A percentile compares a stretch with the other conserved stretches of the same genome.
Evolutionary conservation across 2,888 invertebrate species (phyloP).

Genomic region (Leptogaster cylindrica): DNA sequence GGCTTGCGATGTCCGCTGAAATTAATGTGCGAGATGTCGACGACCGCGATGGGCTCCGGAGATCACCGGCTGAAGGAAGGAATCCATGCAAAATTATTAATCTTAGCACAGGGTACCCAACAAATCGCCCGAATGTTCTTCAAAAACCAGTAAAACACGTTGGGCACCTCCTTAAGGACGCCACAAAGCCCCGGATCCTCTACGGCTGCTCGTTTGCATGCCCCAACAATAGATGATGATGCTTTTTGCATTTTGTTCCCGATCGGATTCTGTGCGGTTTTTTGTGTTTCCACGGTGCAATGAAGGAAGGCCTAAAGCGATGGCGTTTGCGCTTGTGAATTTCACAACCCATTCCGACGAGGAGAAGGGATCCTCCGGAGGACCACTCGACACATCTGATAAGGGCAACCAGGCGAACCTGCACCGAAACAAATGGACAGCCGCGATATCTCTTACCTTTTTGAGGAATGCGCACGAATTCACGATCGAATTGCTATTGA

Average conservation of each 20-base stretch:
- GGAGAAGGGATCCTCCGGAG: background rate
- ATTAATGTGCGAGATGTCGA: conserved; percentile 22
- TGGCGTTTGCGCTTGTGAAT: conserved; percentile 6
- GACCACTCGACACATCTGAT: conserved; percentile 27
- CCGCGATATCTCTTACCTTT: conserved; percentile 32
- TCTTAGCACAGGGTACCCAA: conserved; percentile 16
- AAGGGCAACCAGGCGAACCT: conserved; percentile 1
- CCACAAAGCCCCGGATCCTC: conserved; percentile 26
- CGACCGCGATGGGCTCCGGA: conserved; percentile 18
- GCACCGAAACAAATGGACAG: conserved; percentile 20
- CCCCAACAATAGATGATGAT: no score
- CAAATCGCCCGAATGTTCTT: conserved; percentile 17
- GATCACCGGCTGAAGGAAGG: conserved; percentile 22
- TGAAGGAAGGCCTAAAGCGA: no score
- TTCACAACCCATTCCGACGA: background rate
- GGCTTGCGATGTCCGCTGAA: conserved; percentile 5
- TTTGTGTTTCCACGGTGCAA: no score
- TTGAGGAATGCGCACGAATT: conserved; percentile 35
- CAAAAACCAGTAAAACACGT: conserved; percentile 35
- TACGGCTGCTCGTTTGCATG: conserved; percentile 23
- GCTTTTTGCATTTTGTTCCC: conserved; percentile 27
- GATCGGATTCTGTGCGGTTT: conserved; percentile 2
- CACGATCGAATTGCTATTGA: conserved; percentile 33
- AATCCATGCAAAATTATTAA: conserved; percentile 31
- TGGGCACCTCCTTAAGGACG: conserved; percentile 28